A percentile compares a stretch with the other conserved stretches of the same genome.
Evolutionary conservation across 2,888 invertebrate genomes (phyloP).

Genomic region (Hypsopygia costalis): DNA sequence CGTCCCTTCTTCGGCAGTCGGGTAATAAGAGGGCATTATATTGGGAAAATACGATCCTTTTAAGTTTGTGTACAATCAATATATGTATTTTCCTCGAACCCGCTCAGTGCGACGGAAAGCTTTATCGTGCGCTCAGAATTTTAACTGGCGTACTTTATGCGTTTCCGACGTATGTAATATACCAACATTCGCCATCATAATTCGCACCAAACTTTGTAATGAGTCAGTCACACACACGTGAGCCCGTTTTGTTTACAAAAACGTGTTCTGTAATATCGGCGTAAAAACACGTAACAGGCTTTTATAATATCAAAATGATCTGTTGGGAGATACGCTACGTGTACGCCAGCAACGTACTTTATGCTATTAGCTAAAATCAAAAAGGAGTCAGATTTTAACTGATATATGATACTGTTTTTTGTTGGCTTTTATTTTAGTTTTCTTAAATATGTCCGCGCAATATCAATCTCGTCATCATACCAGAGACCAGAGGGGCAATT

Average conservation of each 20-base stretch:
- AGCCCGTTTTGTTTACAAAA: slow-evolving; percentile 63
- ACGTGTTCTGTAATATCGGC: slow-evolving; percentile 56
- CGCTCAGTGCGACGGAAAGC: background rate
- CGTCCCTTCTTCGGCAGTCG: too few species aligned
- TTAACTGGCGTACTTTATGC: background rate
- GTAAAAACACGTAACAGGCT: slow-evolving; percentile 46
- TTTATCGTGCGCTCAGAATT: background rate
- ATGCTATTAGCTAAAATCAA: too few species aligned
- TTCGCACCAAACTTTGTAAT: slow-evolving; percentile 39
- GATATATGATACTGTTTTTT: too few species aligned
- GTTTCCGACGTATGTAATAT: background rate
- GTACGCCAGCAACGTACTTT: slow-evolving; percentile 3
- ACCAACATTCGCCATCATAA: slow-evolving; percentile 35
- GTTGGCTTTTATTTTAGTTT: too few species aligned
- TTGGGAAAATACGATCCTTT: too few species aligned
- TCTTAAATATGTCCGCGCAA: too few species aligned
- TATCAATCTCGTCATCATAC: too few species aligned
- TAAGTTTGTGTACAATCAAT: too few species aligned
- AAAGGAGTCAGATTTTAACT: too few species aligned
- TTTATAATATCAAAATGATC: slow-evolving; percentile 43
- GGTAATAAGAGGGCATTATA: too few species aligned
- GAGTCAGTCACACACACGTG: slow-evolving; percentile 56
- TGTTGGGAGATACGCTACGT: slow-evolving; percentile 33
- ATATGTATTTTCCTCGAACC: background rate
- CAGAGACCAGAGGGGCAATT: too few species aligned